These are phyloP conservation scores for Achlya flavicornis DNA, from an alignment of 2,888 invertebrate species.

Conservation along the genomic window DNA sequence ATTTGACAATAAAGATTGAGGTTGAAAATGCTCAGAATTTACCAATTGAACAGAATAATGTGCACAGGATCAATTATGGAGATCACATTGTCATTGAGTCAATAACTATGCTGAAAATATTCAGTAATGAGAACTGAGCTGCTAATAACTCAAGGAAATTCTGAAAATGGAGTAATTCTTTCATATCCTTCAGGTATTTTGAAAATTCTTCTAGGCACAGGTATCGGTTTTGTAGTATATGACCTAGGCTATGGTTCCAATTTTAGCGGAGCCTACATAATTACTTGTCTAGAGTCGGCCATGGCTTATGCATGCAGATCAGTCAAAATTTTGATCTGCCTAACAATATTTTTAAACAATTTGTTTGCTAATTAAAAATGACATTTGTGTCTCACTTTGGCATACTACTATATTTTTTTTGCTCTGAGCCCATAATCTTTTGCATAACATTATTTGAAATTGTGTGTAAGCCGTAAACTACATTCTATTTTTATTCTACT, in stretches of 20 bases:
- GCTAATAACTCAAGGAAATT: too few species aligned
- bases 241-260: not conserved
- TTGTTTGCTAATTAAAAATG: not conserved
- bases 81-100: too few species aligned
- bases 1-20: too few species aligned
- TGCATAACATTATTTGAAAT: conserved; percentile 8
- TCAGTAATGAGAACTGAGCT: too few species aligned
- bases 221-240: not conserved
- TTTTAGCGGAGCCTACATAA: too few species aligned
- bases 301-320: not conserved
- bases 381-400: conserved; percentile 1
- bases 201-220: too few species aligned
- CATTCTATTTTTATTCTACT: conserved; percentile 1
- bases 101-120: too few species aligned
- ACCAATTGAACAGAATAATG: too few species aligned
- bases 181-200: not conserved
- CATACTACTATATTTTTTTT: not conserved
- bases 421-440: not conserved
- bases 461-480: not conserved
- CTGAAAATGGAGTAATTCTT: not conserved
- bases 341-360: not conserved
- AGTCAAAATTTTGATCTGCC: not conserved
- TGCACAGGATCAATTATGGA: too few species aligned
- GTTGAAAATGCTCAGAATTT: too few species aligned
- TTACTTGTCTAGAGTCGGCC: too few species aligned